phyloP scores from a whole-genome alignment of 2,797 vertebrate species.

The Gallinago solitaria region DNA sequence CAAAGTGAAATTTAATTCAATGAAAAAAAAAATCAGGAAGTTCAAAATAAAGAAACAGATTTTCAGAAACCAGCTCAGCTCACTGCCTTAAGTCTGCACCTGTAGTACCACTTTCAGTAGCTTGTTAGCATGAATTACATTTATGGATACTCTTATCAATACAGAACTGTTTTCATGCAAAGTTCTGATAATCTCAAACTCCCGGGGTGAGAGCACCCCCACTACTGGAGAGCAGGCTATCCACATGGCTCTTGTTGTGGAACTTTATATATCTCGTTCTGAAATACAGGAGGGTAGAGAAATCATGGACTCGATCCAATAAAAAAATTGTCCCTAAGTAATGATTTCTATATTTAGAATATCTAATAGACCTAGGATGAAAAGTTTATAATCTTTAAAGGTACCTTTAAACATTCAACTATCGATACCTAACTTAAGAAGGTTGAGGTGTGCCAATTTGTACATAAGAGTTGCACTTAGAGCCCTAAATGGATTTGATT shows the following conservation, averaged over 20 bases:
- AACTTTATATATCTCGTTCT: neutral
- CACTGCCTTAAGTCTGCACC: neutral
- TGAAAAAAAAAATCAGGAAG: neutral
- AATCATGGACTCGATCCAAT: neutral
- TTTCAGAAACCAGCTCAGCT: neutral
- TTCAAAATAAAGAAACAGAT: neutral
- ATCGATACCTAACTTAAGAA: neutral
- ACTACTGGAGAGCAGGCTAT: neutral
- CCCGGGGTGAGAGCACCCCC: neutral
- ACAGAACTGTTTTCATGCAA: neutral
- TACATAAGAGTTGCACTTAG: neutral
- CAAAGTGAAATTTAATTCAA: neutral
- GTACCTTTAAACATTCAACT: neutral
- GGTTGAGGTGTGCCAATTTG: neutral
- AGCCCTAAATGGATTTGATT: neutral
- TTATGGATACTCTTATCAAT: neutral
- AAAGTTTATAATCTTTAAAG: neutral
- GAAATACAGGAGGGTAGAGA: neutral
- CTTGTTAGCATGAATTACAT: neutral
- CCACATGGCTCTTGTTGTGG: accelerated
- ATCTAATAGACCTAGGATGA: neutral
- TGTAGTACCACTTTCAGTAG: neutral
- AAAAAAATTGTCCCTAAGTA: neutral
- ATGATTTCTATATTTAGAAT: neutral
- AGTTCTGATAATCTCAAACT: neutral